These are phyloP conservation scores for Struthidea cinerea DNA, from an alignment of 2,113 vertebrate genomes.

Conservation along the genomic window DNA sequence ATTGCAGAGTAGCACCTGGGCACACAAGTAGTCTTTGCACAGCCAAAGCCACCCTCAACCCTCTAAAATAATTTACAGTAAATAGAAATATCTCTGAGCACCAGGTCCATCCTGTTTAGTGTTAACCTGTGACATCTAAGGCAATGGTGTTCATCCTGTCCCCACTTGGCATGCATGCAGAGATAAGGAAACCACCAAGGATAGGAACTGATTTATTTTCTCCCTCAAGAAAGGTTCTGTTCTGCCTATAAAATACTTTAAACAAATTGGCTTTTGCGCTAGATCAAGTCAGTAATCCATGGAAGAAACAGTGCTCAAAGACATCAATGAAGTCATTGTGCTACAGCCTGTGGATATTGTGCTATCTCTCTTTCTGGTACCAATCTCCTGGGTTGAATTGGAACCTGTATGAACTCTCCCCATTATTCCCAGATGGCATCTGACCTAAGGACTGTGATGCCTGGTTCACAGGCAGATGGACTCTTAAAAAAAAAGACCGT, in stretches of 20 bases:
- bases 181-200: background rate
- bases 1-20: background rate
- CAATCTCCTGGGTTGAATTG: conserved; percentile 31
- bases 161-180: background rate
- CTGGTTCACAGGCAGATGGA: background rate
- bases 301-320: conserved; percentile 8
- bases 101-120: background rate
- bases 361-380: conserved; percentile 28
- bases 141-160: background rate
- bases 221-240: background rate
- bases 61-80: background rate
- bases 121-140: background rate
- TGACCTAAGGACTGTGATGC: background rate
- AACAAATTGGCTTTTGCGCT: background rate
- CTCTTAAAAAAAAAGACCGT: background rate
- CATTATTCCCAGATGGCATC: background rate
- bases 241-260: background rate
- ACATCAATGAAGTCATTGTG: conserved; percentile 43
- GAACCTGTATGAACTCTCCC: conserved; percentile 20
- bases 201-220: background rate
- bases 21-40: background rate
- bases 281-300: background rate
- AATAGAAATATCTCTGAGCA: background rate
- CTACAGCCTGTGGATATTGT: background rate
- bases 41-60: background rate